Base-by-base conservation (phyloP, 2,797 vertebrate species). In the Pipistrellus kuhlii region DNA sequence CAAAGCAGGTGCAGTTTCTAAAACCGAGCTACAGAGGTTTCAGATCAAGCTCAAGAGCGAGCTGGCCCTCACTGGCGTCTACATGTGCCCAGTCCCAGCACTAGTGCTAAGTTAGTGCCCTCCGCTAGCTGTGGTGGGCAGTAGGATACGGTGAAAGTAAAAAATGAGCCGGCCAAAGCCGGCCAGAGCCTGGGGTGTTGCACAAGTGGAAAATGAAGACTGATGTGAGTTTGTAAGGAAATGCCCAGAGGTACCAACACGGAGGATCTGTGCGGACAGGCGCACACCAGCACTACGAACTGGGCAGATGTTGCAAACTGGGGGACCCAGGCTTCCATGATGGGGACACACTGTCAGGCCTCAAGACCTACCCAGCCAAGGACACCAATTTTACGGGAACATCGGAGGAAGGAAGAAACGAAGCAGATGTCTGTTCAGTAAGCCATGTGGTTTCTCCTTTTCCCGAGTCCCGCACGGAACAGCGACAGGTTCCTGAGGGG, bases 21-120 rank as follows among this genome's bases (percentile, higher is more conserved):
- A 99, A 98, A 98, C 98, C 3, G 99, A 99, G 97, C 98, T 99
- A 62, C 99, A 99, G 97, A 99, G 99, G 96, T 99, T 99, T 97
- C 99, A 99, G 98, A 98, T 98, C 95, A 99, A 99, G 97, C 99
- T 99, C 57, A 99, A 99, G 99, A 99, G 98, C 86, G 99, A 99
- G 96, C 97, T 99, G 97, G 98, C 99, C 94, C 99, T 98, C 98
- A 99, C 99, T 77, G 99, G 98, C 0, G 98, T 99, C 90, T 99
- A 99, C 97, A 99, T 99, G 97, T 99, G 99, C 97, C 99, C 99
- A 97, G 99, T 99, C 95, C 99, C 99, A 51, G 98, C 98, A 83
- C 98, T 0, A 98, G 99, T 91, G 98, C 99, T 95, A 98, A 99
- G 98, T 99, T 97, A 99, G 99, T 98, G 97, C 98, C 25, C 97